A percentile compares a stretch with the other conserved stretches of the same genome.
These are phyloP conservation scores for Brienomyrus longianalis DNA, from an alignment of 2,113 vertebrate genomes.

Conservation along the genomic window DNA sequence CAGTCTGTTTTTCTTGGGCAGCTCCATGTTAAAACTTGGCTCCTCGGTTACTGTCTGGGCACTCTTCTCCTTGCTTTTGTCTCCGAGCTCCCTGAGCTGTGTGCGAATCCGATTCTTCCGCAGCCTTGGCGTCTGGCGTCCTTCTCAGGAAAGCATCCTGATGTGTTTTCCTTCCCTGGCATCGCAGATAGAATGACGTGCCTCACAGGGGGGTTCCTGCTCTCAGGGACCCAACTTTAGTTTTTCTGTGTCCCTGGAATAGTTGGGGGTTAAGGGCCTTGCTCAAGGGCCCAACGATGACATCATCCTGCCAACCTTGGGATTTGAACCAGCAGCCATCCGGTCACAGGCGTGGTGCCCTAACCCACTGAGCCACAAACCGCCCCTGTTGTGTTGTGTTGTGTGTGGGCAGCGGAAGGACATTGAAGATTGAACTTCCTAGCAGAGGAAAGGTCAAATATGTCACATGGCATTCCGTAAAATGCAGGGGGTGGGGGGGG, in stretches of 20 bases:
- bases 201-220: background rate
- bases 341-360: background rate
- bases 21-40: background rate
- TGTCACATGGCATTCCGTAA: background rate
- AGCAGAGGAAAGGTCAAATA: background rate
- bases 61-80: background rate
- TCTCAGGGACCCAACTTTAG: background rate
- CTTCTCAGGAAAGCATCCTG: background rate
- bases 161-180: background rate
- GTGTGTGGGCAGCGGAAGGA: background rate
- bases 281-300: background rate
- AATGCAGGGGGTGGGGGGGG: background rate
- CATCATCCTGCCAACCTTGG: background rate
- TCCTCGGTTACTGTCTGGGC: background rate
- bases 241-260: background rate
- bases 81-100: background rate
- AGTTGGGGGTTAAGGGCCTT: background rate
- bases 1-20: background rate
- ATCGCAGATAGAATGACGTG: background rate
- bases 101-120: background rate
- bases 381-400: background rate
- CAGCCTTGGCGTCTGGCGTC: background rate
- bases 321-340: background rate
- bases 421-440: background rate
- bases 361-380: background rate